phyloP scores from a whole-genome alignment of 1,140 invertebrate genomes.

The Formica selysi region DNA sequence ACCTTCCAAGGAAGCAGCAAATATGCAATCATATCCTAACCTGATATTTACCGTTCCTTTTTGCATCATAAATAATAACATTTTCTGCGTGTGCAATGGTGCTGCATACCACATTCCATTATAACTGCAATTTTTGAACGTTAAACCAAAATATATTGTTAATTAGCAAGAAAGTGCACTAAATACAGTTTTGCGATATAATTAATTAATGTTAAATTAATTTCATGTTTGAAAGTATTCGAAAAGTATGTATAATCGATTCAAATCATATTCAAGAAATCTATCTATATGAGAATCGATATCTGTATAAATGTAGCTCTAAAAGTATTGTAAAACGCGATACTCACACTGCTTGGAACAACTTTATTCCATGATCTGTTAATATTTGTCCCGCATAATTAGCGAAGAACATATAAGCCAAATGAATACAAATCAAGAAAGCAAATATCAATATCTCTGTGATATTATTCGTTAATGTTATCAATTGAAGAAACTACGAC shows the following conservation, averaged over 20 bases:
- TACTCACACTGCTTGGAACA: constrained; percentile 27
- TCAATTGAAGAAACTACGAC: constrained; percentile 6
- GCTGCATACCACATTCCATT: constrained; percentile 38
- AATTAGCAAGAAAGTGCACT: too few species aligned
- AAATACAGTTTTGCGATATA: too few species aligned
- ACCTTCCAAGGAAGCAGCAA: constrained; percentile 17
- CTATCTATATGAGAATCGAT: background rate
- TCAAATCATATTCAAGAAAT: background rate
- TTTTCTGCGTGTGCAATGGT: constrained; percentile 35
- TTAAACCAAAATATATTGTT: too few species aligned
- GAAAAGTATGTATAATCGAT: background rate
- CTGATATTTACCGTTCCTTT: background rate
- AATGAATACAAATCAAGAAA: background rate
- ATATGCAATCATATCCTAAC: background rate
- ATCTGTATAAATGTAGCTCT: background rate
- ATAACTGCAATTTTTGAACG: constrained; percentile 15
- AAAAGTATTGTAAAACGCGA: background rate
- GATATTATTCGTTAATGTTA: background rate
- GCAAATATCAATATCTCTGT: background rate
- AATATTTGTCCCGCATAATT: constrained; percentile 32
- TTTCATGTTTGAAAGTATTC: background rate
- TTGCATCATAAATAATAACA: constrained; percentile 29
- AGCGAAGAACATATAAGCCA: background rate
- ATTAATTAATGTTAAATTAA: too few species aligned
- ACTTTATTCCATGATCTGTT: background rate